These are phyloP conservation scores for Lepidurus arcticus DNA, from an alignment of 1,140 invertebrate species.

Conservation along the genomic window DNA sequence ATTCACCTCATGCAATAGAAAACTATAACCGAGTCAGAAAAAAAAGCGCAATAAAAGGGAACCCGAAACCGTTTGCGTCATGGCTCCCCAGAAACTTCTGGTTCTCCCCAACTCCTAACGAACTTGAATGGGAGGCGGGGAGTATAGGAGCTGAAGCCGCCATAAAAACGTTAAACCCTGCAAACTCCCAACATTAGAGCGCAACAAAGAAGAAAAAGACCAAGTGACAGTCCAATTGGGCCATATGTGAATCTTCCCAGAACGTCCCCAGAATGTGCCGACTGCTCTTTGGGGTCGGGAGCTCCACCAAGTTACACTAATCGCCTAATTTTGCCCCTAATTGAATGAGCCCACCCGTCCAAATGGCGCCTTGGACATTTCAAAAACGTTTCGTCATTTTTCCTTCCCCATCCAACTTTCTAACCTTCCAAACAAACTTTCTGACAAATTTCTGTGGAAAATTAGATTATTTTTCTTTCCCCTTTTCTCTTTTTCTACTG, in stretches of 20 bases:
- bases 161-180: too few species aligned
- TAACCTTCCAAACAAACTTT: not conserved
- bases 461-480: too few species aligned
- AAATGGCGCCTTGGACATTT: not conserved
- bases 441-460: not conserved
- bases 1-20: not conserved
- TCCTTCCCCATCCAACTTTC: not conserved
- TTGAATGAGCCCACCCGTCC: constrained; percentile 2
- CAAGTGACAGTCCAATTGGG: constrained; percentile 8
- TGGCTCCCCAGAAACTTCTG: not conserved
- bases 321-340: not conserved
- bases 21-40: not conserved
- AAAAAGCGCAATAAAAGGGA: not conserved
- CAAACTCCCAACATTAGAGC: not conserved
- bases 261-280: not conserved
- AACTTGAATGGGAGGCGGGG: too few species aligned
- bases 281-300: not conserved
- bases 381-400: not conserved
- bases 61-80: not conserved
- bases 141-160: too few species aligned
- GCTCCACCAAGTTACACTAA: constrained; percentile 6
- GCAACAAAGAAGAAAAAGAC: not conserved
- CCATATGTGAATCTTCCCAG: constrained; percentile 15
- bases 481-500: too few species aligned
- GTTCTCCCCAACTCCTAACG: too few species aligned